These are phyloP conservation scores for Gobio gobio DNA, from an alignment of 2,113 vertebrate genomes.

Conservation along the genomic window DNA sequence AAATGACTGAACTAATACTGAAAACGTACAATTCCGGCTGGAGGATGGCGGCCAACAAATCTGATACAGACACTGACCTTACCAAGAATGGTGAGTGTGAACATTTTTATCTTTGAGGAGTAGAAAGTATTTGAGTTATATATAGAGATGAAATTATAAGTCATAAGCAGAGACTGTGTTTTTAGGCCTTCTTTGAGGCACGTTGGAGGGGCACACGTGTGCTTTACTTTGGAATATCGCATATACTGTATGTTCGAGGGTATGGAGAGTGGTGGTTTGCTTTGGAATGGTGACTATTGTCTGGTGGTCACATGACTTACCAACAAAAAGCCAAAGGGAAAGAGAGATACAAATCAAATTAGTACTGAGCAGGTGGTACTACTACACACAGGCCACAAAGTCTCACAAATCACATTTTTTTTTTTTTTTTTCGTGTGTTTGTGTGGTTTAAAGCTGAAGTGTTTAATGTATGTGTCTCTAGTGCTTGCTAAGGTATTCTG, in stretches of 20 bases:
- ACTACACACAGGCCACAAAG: background rate
- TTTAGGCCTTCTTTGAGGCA: slow-evolving; percentile 10
- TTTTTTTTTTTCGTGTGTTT: too few species aligned
- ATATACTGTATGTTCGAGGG: background rate
- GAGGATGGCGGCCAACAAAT: slow-evolving; percentile 43
- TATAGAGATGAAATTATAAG: background rate
- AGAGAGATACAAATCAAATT: background rate
- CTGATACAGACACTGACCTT: slow-evolving; percentile 55
- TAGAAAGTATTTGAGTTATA: background rate
- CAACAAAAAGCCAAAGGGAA: background rate
- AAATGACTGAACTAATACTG: slow-evolving; percentile 45
- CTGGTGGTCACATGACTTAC: background rate
- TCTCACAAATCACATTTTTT: background rate
- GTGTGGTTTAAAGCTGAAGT: background rate
- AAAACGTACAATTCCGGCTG: slow-evolving; percentile 30
- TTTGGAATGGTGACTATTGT: slow-evolving; percentile 20
- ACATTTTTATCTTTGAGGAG: slow-evolving; percentile 42
- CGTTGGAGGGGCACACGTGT: background rate
- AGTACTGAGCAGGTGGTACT: background rate
- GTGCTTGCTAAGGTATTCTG: background rate
- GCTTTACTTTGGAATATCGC: background rate
- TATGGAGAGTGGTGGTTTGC: background rate
- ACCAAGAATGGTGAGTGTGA: slow-evolving; percentile 37
- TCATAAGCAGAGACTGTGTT: background rate
- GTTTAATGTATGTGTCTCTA: background rate